Conservation (phyloP, 2,888 invertebrate genomes). For the Myopa tessellatipennis region DNA sequence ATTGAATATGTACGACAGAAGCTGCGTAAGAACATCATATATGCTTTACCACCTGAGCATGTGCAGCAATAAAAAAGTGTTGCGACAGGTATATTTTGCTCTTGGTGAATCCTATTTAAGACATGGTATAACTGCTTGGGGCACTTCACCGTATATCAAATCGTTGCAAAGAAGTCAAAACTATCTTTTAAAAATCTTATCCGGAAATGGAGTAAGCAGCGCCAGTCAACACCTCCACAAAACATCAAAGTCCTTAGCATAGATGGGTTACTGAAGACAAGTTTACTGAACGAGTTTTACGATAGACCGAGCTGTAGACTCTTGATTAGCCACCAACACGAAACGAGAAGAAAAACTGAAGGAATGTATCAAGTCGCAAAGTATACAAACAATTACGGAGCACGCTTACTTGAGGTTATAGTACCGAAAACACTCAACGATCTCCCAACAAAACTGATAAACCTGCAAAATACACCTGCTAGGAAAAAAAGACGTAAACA, state of each 20-base stretch:
- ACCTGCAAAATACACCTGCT: neutral
- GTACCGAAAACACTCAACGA: neutral
- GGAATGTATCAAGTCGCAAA: neutral
- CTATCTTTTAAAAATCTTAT: neutral
- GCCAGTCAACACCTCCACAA: neutral
- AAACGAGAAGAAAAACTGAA: neutral
- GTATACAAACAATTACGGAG: neutral
- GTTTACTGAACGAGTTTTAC: neutral
- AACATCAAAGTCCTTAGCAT: neutral
- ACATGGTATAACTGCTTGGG: neutral
- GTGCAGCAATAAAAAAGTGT: neutral
- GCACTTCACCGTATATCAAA: neutral
- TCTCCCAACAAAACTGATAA: neutral
- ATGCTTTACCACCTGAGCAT: neutral
- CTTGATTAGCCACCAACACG: neutral
- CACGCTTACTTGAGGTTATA: neutral
- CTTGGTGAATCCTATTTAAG: neutral
- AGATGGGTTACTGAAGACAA: neutral
- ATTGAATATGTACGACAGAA: constrained; percentile 4
- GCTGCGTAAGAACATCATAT: constrained; percentile 9
- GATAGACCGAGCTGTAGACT: neutral
- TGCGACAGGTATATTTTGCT: neutral
- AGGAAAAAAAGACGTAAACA: neutral
- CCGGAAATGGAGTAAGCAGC: neutral
- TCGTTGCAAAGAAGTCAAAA: neutral